Evolutionary conservation across 1,140 invertebrate species (phyloP), one percentile per base, ranked within the genome.

Genomic region (Zaprionus davidi): DNA sequence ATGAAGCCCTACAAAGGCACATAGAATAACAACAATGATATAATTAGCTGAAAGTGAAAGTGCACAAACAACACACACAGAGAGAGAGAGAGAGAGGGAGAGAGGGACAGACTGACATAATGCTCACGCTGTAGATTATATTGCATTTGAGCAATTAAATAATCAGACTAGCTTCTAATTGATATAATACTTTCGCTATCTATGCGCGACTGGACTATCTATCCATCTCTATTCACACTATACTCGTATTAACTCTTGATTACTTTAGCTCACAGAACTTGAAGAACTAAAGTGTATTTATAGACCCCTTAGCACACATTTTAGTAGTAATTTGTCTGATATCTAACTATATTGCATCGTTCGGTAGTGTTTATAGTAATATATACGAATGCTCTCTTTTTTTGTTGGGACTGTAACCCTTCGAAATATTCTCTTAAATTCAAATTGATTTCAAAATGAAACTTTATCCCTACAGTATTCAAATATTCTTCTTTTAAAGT

Each of bases 1-100:
- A 95, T 93, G 92, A 98, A 97, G 28, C 97, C 97, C 96, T 97
- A 92, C 5, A 93, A 90, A 79, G 24, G 24, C 53, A 34, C 2
- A 5, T 11, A 75, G 28, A 66, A n/a, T 26, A 67, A 53, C 13
- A 69, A 65, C 9, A 26, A 70, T 68, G 78, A 77, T 57, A 71
- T 58, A 36, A 58, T 59, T 13, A 34, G 34, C 28, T 36, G 46
- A 53, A 51, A 41, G 7, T 41, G 49, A 53, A 34, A 53, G 26
- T 49, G 26, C 22, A 67, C 17, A 53, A 24, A 63, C 15, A 41
- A 63, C 9, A 46, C 46, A 49, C 2, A 20, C 0, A 46, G 15
- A 49, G n/a, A 17, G n/a, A 20, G n/a, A n/a, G 6, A 31, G 28
- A 9, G 6, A 31, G 9, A 31, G 9, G 9, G 28, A 31, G 28